These are phyloP conservation scores for Octopus sinensis DNA, from an alignment of 1,140 invertebrate species.

Conservation along the genomic window DNA sequence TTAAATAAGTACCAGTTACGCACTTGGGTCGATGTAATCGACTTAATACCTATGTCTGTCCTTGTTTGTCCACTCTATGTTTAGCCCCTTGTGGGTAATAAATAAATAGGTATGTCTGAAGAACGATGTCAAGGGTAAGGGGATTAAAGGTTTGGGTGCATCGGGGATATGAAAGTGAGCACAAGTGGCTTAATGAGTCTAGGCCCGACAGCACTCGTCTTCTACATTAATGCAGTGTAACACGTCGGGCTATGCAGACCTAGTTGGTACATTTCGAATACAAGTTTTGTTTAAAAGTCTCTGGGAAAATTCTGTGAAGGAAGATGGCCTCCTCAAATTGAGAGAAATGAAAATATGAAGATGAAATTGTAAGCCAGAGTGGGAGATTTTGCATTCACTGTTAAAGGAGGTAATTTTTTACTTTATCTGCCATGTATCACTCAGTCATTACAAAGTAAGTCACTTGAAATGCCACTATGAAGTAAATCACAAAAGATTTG, in stretches of 20 bases:
- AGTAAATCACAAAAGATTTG: background rate
- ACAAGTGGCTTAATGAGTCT: background rate
- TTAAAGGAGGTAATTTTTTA: background rate
- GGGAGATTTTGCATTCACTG: background rate
- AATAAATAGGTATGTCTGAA: background rate
- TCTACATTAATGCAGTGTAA: background rate
- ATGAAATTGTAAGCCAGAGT: background rate
- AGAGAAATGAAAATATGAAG: background rate
- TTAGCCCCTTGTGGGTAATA: too few relatives aligned
- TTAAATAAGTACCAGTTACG: too few relatives aligned
- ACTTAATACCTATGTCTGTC: too few relatives aligned
- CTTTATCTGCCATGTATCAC: background rate
- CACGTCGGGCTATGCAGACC: background rate
- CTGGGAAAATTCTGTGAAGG: background rate
- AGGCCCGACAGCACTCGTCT: background rate
- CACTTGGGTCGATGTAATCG: too few relatives aligned
- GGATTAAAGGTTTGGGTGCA: background rate
- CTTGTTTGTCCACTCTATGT: too few relatives aligned
- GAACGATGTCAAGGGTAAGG: background rate
- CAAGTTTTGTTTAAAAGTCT: background rate
- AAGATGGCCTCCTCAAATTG: background rate
- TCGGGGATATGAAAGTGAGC: background rate
- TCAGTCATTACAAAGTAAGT: background rate
- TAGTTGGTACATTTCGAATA: background rate
- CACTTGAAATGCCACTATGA: background rate